Evolutionary conservation across 2,113 vertebrate genomes (phyloP), one percentile per base, ranked within the genome.

Genomic region (Clupea harengus): DNA sequence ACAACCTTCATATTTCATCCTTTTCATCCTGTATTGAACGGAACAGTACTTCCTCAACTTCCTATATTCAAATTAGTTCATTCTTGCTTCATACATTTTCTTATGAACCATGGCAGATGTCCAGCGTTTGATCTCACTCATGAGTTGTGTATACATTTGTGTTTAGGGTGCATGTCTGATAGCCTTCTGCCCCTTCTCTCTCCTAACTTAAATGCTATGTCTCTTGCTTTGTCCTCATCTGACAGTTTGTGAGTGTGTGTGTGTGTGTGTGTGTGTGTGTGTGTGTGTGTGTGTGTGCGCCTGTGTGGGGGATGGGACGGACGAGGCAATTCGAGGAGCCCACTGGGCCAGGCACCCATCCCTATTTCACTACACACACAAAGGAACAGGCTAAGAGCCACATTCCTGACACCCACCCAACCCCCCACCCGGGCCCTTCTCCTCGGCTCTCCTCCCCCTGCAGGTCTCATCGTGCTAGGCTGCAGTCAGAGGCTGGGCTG

Each of bases 321-420:
- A 28, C 64, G 8, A 15, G 25, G 25, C 72, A 78, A 78, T 78
- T 15, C 39, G 72, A 78, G 91, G 88, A 89, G 90, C 91, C 90
- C 89, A 86, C 89, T 92, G 91, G 85, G 88, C 91, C 89, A 88
- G 86, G 90, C 88, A 90, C 88, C 92, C 88, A 92, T 92, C 93
- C 91, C 92, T 93, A 92, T 92, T 88, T 87, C 91, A 92, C 90
- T 93, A 93, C 93, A 92, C 90, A 93, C 91, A 94, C 93, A 94
- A 95, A 93, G 93, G 92, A 94, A 93, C 92, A 93, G 91, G 93
- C 92, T 92, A 91, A 91, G 91, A 94, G 92, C 93, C 93, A 93
- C 93, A 94, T 94, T 95, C 94, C 93, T 93, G 92, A 95, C 93
- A 94, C 94, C 92, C 94, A 94, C 93, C 93, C 93, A 92, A 92